phyloP scores from a whole-genome alignment of 2,888 invertebrate genomes.

The Kryphioiulus occultus region DNA sequence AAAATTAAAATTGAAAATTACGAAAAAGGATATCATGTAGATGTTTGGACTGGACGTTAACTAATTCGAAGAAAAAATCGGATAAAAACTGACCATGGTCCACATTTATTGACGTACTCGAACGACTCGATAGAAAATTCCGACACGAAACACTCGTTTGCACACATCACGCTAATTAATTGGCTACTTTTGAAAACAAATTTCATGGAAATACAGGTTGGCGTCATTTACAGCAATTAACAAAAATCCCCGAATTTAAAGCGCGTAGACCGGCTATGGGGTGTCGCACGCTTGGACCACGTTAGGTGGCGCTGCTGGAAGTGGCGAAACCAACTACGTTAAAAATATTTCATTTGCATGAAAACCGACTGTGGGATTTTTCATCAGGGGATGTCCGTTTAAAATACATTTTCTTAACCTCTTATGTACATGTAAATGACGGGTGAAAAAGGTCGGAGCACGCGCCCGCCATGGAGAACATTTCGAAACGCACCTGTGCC shows the following conservation, averaged over 20 bases:
- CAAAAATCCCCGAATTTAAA: background rate
- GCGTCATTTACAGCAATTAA: background rate
- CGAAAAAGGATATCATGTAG: too few species aligned
- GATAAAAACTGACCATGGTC: slow-evolving; percentile 1
- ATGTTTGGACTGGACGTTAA: too few species aligned
- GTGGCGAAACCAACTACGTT: background rate
- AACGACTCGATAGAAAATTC: background rate
- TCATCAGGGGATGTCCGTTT: background rate
- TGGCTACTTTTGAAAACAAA: background rate
- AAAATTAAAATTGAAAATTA: too few species aligned
- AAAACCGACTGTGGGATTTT: background rate
- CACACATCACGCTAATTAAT: background rate
- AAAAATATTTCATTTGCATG: background rate
- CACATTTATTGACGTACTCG: background rate
- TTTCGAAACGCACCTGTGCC: background rate
- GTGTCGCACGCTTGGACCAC: background rate
- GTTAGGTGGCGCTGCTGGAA: background rate
- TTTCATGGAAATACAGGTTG: background rate
- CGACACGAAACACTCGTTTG: background rate
- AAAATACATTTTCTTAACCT: background rate
- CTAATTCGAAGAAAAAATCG: too few species aligned
- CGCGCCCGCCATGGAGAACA: background rate
- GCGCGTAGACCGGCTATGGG: background rate
- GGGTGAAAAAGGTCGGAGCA: background rate
- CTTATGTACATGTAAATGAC: background rate